phyloP scores from a whole-genome alignment of 1,140 invertebrate genomes.

The Diploscapter pachys region DNA sequence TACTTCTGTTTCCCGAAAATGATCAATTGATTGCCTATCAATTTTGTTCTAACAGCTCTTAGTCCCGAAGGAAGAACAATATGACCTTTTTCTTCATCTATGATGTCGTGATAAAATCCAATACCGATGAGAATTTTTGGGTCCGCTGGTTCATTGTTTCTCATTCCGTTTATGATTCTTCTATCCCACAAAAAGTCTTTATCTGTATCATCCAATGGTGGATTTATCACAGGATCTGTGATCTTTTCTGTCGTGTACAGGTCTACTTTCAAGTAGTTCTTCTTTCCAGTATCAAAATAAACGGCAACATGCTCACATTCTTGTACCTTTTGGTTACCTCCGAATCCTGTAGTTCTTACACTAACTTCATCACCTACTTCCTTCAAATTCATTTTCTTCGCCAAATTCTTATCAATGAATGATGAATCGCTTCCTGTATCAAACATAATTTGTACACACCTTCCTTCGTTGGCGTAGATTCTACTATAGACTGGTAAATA shows the following conservation, averaged over 20 bases:
- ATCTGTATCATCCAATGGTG: neutral
- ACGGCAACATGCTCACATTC: too few relatives aligned
- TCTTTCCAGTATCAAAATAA: too few relatives aligned
- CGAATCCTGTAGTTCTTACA: too few relatives aligned
- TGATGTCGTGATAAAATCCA: neutral
- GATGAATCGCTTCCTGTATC: too few relatives aligned
- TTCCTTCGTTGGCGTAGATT: too few relatives aligned
- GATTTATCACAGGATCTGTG: neutral
- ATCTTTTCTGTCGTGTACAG: neutral
- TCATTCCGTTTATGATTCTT: neutral
- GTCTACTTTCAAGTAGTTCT: neutral
- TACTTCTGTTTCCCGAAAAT: neutral
- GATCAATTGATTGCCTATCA: neutral
- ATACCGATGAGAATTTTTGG: neutral
- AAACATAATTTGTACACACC: too few relatives aligned
- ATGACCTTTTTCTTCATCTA: neutral
- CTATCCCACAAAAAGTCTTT: neutral
- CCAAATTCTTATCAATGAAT: too few relatives aligned
- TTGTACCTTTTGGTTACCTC: too few relatives aligned
- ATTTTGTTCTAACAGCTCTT: neutral
- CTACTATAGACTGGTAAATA: too few relatives aligned
- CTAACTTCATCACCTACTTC: too few relatives aligned
- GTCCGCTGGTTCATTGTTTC: neutral
- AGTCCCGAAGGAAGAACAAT: neutral
- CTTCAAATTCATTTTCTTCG: too few relatives aligned